Conservation (phyloP, 2,888 invertebrate genomes). For the Allygus modestus region DNA sequence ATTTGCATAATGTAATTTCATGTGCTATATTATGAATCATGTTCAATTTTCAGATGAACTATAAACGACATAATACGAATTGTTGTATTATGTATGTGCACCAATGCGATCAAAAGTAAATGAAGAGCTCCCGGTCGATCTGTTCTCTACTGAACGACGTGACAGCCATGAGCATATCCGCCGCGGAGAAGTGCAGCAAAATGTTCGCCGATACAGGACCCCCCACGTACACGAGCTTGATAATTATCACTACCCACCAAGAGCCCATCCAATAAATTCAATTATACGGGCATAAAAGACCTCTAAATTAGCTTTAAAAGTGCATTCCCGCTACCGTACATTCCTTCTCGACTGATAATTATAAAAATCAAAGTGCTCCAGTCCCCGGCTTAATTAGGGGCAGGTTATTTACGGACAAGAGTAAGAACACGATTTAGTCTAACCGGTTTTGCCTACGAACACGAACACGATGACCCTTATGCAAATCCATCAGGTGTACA, state of each 20-base stretch:
- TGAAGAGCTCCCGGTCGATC: too few species aligned
- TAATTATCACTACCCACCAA: slow-evolving; percentile 37
- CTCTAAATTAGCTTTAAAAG: slow-evolving; percentile 40
- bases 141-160: too few species aligned
- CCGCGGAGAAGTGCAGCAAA: not conserved
- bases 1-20: too few species aligned
- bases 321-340: slow-evolving; percentile 46
- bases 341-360: slow-evolving; percentile 10
- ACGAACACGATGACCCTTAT: not conserved
- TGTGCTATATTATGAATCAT: too few species aligned
- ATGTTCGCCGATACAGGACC: not conserved
- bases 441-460: not conserved
- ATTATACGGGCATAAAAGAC: slow-evolving; percentile 43
- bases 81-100: too few species aligned
- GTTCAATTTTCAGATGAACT: too few species aligned
- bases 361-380: slow-evolving; percentile 39
- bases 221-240: slow-evolving; percentile 18
- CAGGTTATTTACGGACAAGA: not conserved
- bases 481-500: not conserved
- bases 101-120: too few species aligned
- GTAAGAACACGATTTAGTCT: not conserved
- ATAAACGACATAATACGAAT: too few species aligned
- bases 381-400: slow-evolving; percentile 33
- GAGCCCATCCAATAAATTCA: slow-evolving; percentile 51
- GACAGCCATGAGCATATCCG: too few species aligned